phyloP scores from a whole-genome alignment of 2,888 invertebrate genomes.

The Pollenia labialis region DNA sequence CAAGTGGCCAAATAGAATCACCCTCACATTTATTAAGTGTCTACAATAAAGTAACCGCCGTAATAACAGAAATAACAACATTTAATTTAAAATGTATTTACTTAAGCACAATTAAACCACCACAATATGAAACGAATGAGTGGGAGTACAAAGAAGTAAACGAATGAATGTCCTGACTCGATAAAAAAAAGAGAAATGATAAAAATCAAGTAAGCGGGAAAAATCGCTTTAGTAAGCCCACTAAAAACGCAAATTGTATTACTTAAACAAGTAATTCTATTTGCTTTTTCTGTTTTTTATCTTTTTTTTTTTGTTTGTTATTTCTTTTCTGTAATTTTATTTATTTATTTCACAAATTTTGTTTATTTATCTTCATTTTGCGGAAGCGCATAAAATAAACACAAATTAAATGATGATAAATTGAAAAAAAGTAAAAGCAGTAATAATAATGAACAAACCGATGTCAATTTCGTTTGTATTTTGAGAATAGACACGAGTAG shows the following conservation, averaged over 20 bases:
- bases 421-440: conserved; percentile 48
- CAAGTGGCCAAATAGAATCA: conserved; percentile 92
- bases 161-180: conserved; percentile 47
- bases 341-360: conserved; percentile 47
- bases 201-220: conserved; percentile 20
- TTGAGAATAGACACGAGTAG: conserved; percentile 1
- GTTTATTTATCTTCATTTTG: conserved; percentile 65
- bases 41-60: conserved; percentile 90
- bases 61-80: conserved; percentile 86
- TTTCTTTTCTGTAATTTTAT: conserved; percentile 43
- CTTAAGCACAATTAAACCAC: conserved; percentile 71
- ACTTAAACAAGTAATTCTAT: conserved; percentile 63
- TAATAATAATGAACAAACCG: background rate
- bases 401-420: conserved; percentile 66
- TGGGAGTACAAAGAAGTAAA: conserved; percentile 30
- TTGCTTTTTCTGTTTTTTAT: conserved; percentile 30
- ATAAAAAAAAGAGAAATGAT: conserved; percentile 38
- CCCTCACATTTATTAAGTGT: conserved; percentile 66
- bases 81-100: conserved; percentile 74
- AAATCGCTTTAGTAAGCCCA: conserved; percentile 41
- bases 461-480: background rate
- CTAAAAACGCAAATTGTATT: conserved; percentile 65
- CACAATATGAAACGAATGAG: conserved; percentile 64
- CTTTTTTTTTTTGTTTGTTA: conserved; percentile 39
- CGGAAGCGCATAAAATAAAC: conserved; percentile 68